phyloP scores from a whole-genome alignment of 2,113 vertebrate species.

The Scalopus aquaticus region DNA sequence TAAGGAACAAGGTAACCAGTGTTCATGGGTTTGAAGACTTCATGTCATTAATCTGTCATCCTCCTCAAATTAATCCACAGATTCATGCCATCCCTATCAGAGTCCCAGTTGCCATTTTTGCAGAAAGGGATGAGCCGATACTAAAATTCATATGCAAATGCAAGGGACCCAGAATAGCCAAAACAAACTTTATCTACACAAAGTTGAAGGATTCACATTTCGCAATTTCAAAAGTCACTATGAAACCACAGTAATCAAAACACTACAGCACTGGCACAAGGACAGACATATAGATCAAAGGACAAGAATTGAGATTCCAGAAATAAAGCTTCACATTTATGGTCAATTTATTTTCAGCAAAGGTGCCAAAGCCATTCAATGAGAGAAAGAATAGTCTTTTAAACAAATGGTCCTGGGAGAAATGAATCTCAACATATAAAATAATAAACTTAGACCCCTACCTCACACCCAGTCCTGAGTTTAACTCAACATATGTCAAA shows the following conservation, averaged over 20 bases:
- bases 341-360: background rate
- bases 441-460: background rate
- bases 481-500: background rate
- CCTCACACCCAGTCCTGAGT: background rate
- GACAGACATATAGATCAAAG: background rate
- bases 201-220: background rate
- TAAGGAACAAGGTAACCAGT: background rate
- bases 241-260: background rate
- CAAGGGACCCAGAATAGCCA: background rate
- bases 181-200: background rate
- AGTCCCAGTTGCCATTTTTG: background rate
- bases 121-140: background rate
- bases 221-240: background rate
- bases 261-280: background rate
- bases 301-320: background rate
- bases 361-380: background rate
- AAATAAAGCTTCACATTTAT: background rate
- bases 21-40: background rate
- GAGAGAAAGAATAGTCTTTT: background rate
- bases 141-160: background rate
- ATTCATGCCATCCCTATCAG: background rate
- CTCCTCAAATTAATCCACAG: background rate
- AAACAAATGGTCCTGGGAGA: background rate
- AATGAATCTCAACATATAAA: background rate
- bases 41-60: background rate